These are phyloP conservation scores for Epistrophe eligans DNA, from an alignment of 2,888 invertebrate species.

Conservation along the genomic window DNA sequence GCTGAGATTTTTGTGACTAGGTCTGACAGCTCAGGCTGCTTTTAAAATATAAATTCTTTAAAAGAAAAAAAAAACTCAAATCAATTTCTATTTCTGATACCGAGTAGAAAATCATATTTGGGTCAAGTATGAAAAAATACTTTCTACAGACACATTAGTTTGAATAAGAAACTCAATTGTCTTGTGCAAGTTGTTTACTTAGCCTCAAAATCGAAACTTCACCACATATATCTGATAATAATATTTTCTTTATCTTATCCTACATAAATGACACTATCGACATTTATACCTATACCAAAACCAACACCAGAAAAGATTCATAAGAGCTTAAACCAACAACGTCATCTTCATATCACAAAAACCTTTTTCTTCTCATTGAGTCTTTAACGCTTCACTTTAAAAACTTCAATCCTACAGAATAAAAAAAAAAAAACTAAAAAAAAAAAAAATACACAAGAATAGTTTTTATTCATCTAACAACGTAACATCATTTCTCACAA, in stretches of 20 bases:
- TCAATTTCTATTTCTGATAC: background rate
- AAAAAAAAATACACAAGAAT: background rate
- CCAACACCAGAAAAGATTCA: background rate
- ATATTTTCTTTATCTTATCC: slow-evolving; percentile 19
- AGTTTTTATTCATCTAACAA: slow-evolving; percentile 23
- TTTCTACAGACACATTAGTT: background rate
- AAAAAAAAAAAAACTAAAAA: background rate
- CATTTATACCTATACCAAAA: background rate
- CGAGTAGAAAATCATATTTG: background rate
- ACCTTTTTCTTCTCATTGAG: background rate
- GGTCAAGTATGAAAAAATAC: background rate
- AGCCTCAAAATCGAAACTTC: slow-evolving; percentile 5
- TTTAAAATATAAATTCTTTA: background rate
- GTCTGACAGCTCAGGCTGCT: too few species aligned
- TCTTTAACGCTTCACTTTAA: slow-evolving; percentile 1
- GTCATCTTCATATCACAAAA: slow-evolving; percentile 7
- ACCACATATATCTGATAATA: background rate
- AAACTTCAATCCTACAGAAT: background rate
- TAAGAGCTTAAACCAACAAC: background rate
- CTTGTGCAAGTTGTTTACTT: slow-evolving; percentile 17
- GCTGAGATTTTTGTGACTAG: too few species aligned
- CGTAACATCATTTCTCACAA: slow-evolving; percentile 22
- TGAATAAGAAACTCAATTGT: background rate
- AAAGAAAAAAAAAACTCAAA: background rate
- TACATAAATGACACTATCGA: slow-evolving; percentile 19